Evolutionary conservation across 2,888 invertebrate species (phyloP).

Genomic region (Caenorhabditis becei): DNA sequence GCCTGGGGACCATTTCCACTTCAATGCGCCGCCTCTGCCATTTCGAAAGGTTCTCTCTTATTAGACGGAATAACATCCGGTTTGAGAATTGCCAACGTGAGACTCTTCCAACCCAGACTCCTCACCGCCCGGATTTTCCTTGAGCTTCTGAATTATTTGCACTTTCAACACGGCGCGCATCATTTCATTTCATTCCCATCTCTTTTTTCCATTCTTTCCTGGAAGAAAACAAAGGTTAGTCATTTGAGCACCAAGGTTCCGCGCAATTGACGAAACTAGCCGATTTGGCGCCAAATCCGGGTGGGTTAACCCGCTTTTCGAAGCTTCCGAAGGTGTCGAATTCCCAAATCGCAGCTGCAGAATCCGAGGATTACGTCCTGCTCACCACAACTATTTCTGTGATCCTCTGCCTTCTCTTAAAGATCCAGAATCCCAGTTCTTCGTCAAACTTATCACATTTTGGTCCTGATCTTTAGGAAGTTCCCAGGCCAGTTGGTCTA

Average conservation of each 20-base stretch:
- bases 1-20: constrained; percentile 26
- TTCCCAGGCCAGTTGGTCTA: constrained; percentile 20
- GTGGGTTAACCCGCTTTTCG: constrained; percentile 50
- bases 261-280: constrained; percentile 14
- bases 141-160: constrained; percentile 15
- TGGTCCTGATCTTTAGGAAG: no score
- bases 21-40: constrained; percentile 34
- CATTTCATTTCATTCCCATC: neutral
- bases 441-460: neutral
- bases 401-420: neutral
- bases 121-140: constrained; percentile 7
- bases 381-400: neutral
- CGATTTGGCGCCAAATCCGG: neutral
- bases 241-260: constrained; percentile 3
- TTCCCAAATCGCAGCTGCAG: constrained; percentile 28
- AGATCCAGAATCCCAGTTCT: constrained; percentile 2
- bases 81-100: constrained; percentile 1
- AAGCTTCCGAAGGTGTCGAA: constrained; percentile 16
- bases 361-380: neutral
- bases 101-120: neutral
- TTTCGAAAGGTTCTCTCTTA: constrained; percentile 49
- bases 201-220: neutral
- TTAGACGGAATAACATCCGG: constrained; percentile 56
- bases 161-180: constrained; percentile 14
- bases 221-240: neutral